Evolutionary conservation across 2,113 vertebrate genomes (phyloP), one percentile per base, ranked within the genome.

Genomic region (Paradoxurus hermaphroditus): DNA sequence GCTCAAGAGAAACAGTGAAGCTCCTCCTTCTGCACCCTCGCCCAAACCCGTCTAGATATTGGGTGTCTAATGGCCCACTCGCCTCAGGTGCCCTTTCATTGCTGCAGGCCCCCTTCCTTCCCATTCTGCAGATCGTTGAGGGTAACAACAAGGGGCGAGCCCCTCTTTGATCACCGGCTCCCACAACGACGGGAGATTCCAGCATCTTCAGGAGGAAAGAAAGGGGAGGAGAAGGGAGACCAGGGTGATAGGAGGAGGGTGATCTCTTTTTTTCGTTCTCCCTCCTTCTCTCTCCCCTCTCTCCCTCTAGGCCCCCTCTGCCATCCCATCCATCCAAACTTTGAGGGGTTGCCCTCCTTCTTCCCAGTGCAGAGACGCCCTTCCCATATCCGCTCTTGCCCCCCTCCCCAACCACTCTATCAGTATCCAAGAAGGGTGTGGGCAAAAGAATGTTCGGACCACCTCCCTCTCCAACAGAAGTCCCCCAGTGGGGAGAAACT

Each of bases 81-180:
- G 89, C 96, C 96, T 93, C 91, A 63, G 68, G 86, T 84, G 96
- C 94, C 93, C 96, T 97, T 88, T 75, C 29, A 14, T 25, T 56
- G 27, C 78, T 94, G 91, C 91, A 93, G 11, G 70, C 5, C 81
- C 81, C 94, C n/a, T 39, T 56, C 23, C 82, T 75, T 59, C 85
- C 90, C 96, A 93, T 93, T 95, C 95, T 96, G 73, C 95, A 94
- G 78, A 94, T 67, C 27, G 63, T 31, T 44, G 78, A 53, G 51
- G 82, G 72, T n/a, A 90, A 82, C 65, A 82, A 56, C 90, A 88
- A 93, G 73, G 86, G 34, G 23, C 19, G 23, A 90, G 56, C 62
- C 73, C 46, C 59, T 67, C 59, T 36, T 10, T 44, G 68, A 68
- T 46, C 15, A 31, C 92, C 23, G 46, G 34, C 51, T 72, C 67